phyloP scores from a whole-genome alignment of 2,888 invertebrate species.

The Trissolcus japonicus region DNA sequence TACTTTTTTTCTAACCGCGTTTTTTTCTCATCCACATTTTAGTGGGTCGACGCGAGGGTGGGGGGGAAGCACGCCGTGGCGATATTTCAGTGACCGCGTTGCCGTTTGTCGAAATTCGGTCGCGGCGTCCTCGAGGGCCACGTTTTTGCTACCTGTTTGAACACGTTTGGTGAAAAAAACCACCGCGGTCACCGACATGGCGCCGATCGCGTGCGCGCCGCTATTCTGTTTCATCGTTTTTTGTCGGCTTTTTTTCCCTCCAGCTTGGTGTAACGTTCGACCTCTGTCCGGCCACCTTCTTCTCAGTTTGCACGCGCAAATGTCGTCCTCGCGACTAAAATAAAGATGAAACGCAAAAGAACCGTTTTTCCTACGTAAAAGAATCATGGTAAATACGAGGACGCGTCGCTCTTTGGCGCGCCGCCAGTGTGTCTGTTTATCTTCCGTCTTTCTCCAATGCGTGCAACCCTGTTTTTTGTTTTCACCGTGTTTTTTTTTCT shows the following conservation, averaged over 20 bases:
- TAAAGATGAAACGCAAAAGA: constrained; percentile 28
- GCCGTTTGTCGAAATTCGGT: constrained; percentile 8
- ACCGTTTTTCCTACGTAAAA: constrained; percentile 33
- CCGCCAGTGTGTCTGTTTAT: constrained; percentile 49
- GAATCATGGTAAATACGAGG: constrained; percentile 44
- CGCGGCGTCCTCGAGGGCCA: neutral
- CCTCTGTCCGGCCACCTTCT: too few relatives aligned
- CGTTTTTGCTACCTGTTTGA: constrained; percentile 14
- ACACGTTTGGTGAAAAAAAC: neutral
- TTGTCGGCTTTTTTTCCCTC: constrained; percentile 6
- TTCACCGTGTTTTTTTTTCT: neutral
- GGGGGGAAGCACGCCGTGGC: constrained; percentile 40
- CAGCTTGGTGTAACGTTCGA: neutral
- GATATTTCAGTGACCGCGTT: constrained; percentile 33
- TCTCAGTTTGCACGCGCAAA: neutral
- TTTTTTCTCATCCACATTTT: constrained; percentile 2
- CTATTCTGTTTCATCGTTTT: constrained; percentile 31
- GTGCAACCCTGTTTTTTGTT: neutral
- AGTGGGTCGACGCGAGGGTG: constrained; percentile 20
- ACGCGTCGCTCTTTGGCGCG: constrained; percentile 42
- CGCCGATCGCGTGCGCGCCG: constrained; percentile 46
- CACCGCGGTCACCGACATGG: constrained; percentile 26
- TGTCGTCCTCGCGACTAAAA: constrained; percentile 11
- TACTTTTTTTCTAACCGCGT: neutral
- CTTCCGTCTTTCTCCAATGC: constrained; percentile 25